These are phyloP conservation scores for Myopa testacea DNA, from an alignment of 2,888 invertebrate species.

Conservation along the genomic window DNA sequence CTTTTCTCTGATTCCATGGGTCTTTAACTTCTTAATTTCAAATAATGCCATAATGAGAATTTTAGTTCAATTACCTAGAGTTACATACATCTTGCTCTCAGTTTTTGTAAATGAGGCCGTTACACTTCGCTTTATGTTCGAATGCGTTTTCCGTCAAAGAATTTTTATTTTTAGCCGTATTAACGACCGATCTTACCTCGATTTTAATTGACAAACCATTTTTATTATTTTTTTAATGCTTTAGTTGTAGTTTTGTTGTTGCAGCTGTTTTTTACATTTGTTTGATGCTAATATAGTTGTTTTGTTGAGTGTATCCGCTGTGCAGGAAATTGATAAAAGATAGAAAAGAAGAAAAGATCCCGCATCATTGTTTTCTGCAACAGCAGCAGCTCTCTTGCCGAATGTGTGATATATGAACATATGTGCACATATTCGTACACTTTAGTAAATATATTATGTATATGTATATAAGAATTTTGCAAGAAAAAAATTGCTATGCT, in stretches of 20 bases:
- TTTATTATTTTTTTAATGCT: background rate
- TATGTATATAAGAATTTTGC: constrained; percentile 1
- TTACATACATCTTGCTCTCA: background rate
- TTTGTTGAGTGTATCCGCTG: background rate
- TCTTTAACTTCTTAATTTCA: too few species aligned
- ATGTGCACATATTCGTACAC: background rate
- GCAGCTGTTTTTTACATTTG: background rate
- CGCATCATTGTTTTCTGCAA: background rate
- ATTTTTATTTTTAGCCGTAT: background rate
- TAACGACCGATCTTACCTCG: background rate
- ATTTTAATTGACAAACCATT: background rate
- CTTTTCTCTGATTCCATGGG: too few species aligned
- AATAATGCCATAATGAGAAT: too few species aligned
- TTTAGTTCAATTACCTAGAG: too few species aligned
- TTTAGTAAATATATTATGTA: background rate
- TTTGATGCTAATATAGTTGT: background rate
- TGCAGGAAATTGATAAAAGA: background rate
- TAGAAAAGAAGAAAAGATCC: background rate
- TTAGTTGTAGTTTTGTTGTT: background rate
- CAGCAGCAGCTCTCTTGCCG: background rate
- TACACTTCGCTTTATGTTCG: background rate
- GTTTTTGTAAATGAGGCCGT: background rate
- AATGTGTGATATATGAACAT: background rate
- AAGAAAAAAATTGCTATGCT: constrained; percentile 5
- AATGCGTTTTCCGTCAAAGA: background rate